Evolutionary conservation across 2,888 invertebrate genomes (phyloP).

Genomic region (Anagyrus pseudococci): DNA sequence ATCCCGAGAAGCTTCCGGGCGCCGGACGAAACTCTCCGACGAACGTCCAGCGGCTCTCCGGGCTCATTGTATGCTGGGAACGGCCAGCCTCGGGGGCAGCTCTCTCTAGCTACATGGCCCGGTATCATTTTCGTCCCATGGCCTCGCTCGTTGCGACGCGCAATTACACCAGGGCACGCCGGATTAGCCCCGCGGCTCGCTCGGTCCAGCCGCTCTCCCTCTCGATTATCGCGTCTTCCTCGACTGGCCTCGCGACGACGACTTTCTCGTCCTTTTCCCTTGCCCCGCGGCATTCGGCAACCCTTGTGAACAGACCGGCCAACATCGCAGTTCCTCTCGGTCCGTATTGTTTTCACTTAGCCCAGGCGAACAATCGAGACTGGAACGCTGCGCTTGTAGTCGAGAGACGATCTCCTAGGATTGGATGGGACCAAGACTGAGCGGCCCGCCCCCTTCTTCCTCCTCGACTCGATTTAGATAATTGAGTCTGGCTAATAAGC

Average conservation of each 20-base stretch:
- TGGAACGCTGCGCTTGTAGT: conserved; percentile 30
- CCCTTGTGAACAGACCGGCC: not conserved
- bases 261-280: not conserved
- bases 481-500: conserved; percentile 35
- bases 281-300: not conserved
- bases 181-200: conserved; percentile 13
- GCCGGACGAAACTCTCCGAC: conserved; percentile 3
- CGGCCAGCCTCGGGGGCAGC: conserved; percentile 6
- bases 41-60: not conserved
- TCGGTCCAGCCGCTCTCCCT: conserved; percentile 35
- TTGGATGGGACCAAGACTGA: conserved; percentile 13
- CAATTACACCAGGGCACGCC: conserved; percentile 38
- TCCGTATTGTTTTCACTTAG: conserved; percentile 38
- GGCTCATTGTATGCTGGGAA: conserved; percentile 17
- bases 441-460: not conserved
- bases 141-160: conserved; percentile 42
- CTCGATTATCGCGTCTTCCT: conserved; percentile 27
- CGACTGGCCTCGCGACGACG: conserved; percentile 28
- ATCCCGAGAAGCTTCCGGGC: conserved; percentile 5
- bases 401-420: conserved; percentile 11
- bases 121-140: conserved; percentile 44
- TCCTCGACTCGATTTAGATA: conserved; percentile 35
- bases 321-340: not conserved
- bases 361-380: conserved; percentile 29
- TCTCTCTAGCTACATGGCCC: not conserved